Percentiles rank a stretch among this genome's conserved stretches.
phyloP scores from a whole-genome alignment of 2,888 invertebrate genomes.

The Deilephila porcellus region DNA sequence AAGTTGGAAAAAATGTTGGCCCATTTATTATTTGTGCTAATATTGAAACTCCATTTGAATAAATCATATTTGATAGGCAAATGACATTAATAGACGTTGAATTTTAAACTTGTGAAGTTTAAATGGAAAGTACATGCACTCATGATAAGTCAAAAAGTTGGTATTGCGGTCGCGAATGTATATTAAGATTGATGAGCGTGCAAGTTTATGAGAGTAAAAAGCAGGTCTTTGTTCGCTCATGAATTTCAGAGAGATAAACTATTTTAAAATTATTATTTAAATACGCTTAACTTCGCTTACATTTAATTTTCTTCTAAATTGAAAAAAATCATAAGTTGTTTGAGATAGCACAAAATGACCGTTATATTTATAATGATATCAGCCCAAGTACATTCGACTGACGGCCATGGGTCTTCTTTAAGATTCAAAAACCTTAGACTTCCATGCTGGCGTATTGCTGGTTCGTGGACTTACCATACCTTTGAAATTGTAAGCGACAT shows the following conservation, averaged over 20 bases:
- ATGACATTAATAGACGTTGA: background rate
- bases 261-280: background rate
- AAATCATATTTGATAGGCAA: background rate
- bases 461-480: no score
- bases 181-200: conserved; percentile 22
- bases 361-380: no score
- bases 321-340: no score
- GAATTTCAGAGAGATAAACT: background rate
- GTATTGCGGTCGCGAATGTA: background rate
- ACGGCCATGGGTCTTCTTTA: no score
- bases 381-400: no score
- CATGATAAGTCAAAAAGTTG: conserved; percentile 3
- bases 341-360: no score
- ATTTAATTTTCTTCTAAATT: no score
- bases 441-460: no score
- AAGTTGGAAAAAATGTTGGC: background rate
- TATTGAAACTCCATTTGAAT: background rate
- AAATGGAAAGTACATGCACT: background rate
- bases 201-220: conserved; percentile 5
- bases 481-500: no score
- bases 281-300: no score
- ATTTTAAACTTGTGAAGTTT: background rate
- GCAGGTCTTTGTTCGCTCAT: conserved; percentile 6
- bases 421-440: no score
- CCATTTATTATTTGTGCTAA: background rate